A percentile compares a stretch with the other conserved stretches of the same genome.
Conservation (phyloP, 2,888 invertebrate species). For the Caenorhabditis sp. region DNA sequence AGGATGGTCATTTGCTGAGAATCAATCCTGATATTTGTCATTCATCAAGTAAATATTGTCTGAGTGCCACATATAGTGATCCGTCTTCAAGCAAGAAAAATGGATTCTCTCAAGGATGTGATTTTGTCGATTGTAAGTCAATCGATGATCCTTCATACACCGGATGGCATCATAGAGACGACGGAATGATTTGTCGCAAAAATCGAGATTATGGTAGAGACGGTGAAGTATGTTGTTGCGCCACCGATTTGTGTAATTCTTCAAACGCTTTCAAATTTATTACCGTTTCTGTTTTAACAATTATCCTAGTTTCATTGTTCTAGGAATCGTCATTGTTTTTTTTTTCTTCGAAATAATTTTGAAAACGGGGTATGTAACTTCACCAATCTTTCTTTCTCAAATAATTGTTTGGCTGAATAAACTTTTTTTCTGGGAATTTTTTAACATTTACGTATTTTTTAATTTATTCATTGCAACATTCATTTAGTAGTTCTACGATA, state of each 20-base stretch:
- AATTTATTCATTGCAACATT: neutral
- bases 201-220: conserved; percentile 56
- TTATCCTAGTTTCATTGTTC: neutral
- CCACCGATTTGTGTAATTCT: conserved; percentile 53
- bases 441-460: neutral
- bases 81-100: conserved; percentile 53
- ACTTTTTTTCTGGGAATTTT: neutral
- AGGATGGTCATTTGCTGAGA: conserved; percentile 45
- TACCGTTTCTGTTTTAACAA: neutral
- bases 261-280: conserved; percentile 5
- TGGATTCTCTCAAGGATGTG: conserved; percentile 60
- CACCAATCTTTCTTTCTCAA: neutral
- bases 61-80: conserved; percentile 50
- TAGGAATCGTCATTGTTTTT: neutral
- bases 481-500: too few relatives aligned
- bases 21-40: conserved; percentile 54
- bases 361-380: neutral
- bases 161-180: conserved; percentile 44
- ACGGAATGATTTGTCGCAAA: conserved; percentile 45
- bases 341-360: neutral
- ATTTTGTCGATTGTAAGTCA: conserved; percentile 55
- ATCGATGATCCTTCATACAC: conserved; percentile 31
- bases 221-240: conserved; percentile 62
- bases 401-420: neutral
- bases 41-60: conserved; percentile 40